These are phyloP conservation scores for Zaprionus camerounensis DNA, from an alignment of 1,140 invertebrate genomes.

Conservation along the genomic window DNA sequence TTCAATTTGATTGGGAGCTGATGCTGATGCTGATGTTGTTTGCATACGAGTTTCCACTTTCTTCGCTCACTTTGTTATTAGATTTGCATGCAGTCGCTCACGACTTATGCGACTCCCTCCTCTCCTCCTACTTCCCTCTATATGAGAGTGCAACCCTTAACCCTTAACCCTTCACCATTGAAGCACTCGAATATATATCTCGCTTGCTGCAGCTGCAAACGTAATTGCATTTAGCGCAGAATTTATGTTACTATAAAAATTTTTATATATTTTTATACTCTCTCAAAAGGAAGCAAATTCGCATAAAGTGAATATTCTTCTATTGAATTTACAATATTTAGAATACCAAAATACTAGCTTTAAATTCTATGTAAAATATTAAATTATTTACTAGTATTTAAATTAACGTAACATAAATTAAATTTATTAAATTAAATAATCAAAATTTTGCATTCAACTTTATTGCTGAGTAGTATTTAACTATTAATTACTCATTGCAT, in stretches of 20 bases:
- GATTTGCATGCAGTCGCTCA: constrained; percentile 58
- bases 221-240: constrained; percentile 75
- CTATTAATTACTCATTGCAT: too few species aligned
- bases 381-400: neutral
- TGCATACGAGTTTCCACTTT: constrained; percentile 49
- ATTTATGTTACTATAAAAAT: constrained; percentile 65
- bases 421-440: neutral
- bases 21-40: constrained; percentile 39
- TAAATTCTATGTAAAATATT: neutral
- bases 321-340: neutral
- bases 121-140: neutral
- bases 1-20: constrained; percentile 51
- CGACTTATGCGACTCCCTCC: constrained; percentile 39
- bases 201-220: constrained; percentile 53
- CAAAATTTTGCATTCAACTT: neutral
- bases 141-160: neutral
- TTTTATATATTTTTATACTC: constrained; percentile 39
- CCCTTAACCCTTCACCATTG: constrained; percentile 9
- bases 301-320: neutral
- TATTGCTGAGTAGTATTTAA: neutral
- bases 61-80: constrained; percentile 65
- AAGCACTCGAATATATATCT: neutral
- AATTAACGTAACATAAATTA: neutral
- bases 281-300: neutral
- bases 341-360: neutral